Base-by-base conservation (phyloP, 2,888 invertebrate genomes). In the Melinaea marsaeus region DNA sequence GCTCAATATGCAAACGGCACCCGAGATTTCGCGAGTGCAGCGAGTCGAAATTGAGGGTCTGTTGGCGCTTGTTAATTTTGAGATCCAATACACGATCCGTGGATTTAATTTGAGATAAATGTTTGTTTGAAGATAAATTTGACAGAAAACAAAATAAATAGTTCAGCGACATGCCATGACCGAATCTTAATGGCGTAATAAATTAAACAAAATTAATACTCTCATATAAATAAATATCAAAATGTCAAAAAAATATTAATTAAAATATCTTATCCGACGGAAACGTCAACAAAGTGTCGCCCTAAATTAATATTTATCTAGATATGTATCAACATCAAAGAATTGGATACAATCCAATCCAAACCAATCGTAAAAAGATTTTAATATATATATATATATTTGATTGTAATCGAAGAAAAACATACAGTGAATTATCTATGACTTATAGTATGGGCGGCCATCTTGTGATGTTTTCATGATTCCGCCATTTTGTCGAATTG, bases 301-400 rank as follows among this genome's bases (percentile, higher is more conserved):
- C 58, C 54, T 63, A 60, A 57, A 57, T 66, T 63, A 65, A 65
- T 65, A 69, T 65, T 67, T 63, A 63, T 59, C 64, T 69, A 65
- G 65, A 70, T 70, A 66, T 64, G 61, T 64, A 65, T 63, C 55
- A 55, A 67, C 67, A 67, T 69, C 69, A 69, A 69, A 69, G 63
- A 54, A 2, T 62, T 69, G 69, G 67, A 62, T 2, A 32, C 3
- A 4, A 7, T 64, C 69, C 69, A 69, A 58, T 54, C 55, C 60
- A 22, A 22, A 22, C 22, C 22, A 22, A 61, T 67, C 61, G 60
- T 56, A 67, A 54, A 55, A 60, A 4, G 55, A 13, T 35, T 22
- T 35, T 13, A 56, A 46, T 11, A 22, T 42, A 22, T 32, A n/a
- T 48, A 51, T n/a, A 51, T 51, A 32, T 51, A 51, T 51, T 22